These are phyloP conservation scores for Xestia sexstrigata DNA, from an alignment of 2,888 invertebrate genomes.

Conservation along the genomic window DNA sequence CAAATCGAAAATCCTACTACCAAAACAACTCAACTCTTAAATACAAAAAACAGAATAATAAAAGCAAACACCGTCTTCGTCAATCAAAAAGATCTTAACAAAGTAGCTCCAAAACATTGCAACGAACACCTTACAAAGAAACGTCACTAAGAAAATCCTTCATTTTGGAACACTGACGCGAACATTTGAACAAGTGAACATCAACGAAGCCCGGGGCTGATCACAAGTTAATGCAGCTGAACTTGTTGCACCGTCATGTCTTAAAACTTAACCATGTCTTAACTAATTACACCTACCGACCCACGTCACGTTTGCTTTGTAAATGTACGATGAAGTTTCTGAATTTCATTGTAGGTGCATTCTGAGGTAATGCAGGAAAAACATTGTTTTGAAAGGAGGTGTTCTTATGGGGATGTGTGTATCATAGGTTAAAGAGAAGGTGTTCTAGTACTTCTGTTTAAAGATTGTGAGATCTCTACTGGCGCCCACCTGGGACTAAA, in stretches of 20 bases:
- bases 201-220: constrained; percentile 74
- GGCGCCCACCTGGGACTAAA: constrained; percentile 17
- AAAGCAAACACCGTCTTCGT: constrained; percentile 16
- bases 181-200: constrained; percentile 58
- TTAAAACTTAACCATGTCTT: constrained; percentile 74
- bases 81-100: constrained; percentile 33
- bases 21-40: background rate
- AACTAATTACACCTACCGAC: constrained; percentile 77
- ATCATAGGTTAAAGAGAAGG: background rate
- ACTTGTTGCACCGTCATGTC: constrained; percentile 77
- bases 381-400: background rate
- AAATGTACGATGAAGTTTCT: constrained; percentile 65
- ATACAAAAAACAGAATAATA: constrained; percentile 16
- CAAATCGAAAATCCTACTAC: background rate
- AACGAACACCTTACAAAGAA: constrained; percentile 38
- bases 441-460: background rate
- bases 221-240: constrained; percentile 77
- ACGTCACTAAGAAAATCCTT: constrained; percentile 42
- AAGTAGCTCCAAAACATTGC: constrained; percentile 29
- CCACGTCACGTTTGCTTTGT: constrained; percentile 74
- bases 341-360: constrained; percentile 45
- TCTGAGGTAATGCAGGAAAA: constrained; percentile 13
- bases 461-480: background rate
- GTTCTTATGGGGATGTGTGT: background rate
- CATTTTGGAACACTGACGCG: constrained; percentile 37